These are phyloP conservation scores for Opisthocomus hoazin DNA, from an alignment of 2,113 vertebrate genomes.

Conservation along the genomic window DNA sequence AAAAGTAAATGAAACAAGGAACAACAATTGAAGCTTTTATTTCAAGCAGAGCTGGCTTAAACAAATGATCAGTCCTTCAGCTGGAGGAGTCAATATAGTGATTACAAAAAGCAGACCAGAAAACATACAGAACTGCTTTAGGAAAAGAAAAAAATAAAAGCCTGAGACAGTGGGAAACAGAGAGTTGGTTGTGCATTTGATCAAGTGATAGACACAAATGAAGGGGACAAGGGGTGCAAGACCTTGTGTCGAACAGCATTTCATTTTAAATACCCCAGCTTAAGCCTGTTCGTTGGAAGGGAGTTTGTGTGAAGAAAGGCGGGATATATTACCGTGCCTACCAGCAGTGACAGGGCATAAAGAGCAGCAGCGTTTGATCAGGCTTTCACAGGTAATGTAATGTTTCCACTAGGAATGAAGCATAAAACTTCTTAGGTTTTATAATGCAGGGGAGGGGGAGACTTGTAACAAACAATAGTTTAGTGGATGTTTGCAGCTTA, in stretches of 20 bases:
- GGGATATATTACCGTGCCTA: constrained; percentile 28
- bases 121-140: constrained; percentile 10
- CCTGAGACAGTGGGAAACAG: background rate
- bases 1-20: constrained; percentile 42
- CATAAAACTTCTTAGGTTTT: constrained; percentile 37
- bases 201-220: constrained; percentile 14
- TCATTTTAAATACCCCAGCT: constrained; percentile 39
- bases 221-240: constrained; percentile 5
- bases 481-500: background rate
- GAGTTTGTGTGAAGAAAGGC: constrained; percentile 5
- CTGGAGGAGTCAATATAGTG: constrained; percentile 3
- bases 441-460: background rate
- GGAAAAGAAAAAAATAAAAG: background rate
- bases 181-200: constrained; percentile 51
- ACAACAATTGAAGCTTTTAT: constrained; percentile 44
- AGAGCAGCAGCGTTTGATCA: constrained; percentile 52
- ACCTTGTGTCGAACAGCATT: constrained; percentile 28
- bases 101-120: constrained; percentile 39
- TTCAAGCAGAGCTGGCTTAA: constrained; percentile 24
- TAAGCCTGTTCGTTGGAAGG: constrained; percentile 13
- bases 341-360: constrained; percentile 31
- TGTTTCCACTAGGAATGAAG: constrained; percentile 60
- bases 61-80: constrained; percentile 19
- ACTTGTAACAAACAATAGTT: background rate
- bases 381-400: constrained; percentile 21